These are phyloP conservation scores for Thera obeliscata DNA, from an alignment of 2,888 invertebrate species.

Conservation along the genomic window DNA sequence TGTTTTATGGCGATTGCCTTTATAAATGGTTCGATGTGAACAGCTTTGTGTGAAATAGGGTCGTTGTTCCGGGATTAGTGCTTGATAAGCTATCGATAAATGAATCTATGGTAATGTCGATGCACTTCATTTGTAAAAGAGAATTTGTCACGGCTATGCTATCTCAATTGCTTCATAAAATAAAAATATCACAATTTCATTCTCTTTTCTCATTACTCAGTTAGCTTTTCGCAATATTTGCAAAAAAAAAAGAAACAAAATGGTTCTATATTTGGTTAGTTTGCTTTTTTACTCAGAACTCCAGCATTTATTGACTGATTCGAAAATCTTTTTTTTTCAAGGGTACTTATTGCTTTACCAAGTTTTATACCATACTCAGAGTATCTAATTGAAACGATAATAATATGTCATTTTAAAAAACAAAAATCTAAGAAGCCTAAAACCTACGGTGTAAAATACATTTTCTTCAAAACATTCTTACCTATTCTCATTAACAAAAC, in stretches of 20 bases:
- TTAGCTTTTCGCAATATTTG: too few species aligned
- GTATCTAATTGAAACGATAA: too few species aligned
- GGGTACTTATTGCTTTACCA: too few species aligned
- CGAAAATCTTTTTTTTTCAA: too few species aligned
- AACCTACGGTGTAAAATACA: not conserved
- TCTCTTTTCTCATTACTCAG: too few species aligned
- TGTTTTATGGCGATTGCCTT: conserved; percentile 58
- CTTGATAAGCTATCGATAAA: conserved; percentile 35
- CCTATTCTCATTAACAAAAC: conserved; percentile 1
- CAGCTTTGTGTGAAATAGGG: conserved; percentile 43
- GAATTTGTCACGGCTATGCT: conserved; percentile 12
- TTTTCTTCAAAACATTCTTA: conserved; percentile 15
- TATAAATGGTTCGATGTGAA: conserved; percentile 53
- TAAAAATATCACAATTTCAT: not conserved
- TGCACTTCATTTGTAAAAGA: conserved; percentile 18
- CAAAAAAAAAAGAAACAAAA: too few species aligned
- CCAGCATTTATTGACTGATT: too few species aligned
- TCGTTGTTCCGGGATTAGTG: conserved; percentile 35
- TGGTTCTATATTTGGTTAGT: too few species aligned
- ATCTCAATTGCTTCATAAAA: conserved; percentile 15
- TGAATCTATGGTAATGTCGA: conserved; percentile 38
- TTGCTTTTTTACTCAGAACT: too few species aligned
- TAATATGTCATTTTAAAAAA: too few species aligned
- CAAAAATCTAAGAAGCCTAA: too few species aligned
- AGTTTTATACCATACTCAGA: too few species aligned